These are phyloP conservation scores for Onychorhynchus coronatus DNA, from an alignment of 2,113 vertebrate genomes.

Conservation along the genomic window DNA sequence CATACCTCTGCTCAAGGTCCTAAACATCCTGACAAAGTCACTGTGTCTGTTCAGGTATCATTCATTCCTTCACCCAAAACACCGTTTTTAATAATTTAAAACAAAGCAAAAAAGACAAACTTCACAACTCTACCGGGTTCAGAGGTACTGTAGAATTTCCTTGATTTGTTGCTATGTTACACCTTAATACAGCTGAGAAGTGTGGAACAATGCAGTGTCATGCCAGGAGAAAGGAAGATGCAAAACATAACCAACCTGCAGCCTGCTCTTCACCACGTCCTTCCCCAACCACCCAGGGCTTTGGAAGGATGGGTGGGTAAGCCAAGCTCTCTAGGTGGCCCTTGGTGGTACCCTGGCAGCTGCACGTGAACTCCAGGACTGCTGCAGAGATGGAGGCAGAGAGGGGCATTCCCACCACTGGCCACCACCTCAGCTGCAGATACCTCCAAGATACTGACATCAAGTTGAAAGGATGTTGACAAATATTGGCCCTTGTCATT, in stretches of 20 bases:
- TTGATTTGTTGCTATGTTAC: accelerated
- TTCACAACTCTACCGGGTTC: not conserved
- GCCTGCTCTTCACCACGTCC: not conserved
- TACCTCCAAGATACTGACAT: not conserved
- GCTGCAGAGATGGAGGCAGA: not conserved
- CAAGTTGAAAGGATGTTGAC: not conserved
- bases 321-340: not conserved
- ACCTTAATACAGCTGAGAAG: not conserved
- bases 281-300: accelerated
- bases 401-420: not conserved
- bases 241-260: not conserved
- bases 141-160: not conserved
- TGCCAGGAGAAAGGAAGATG: not conserved
- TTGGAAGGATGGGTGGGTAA: not conserved
- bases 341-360: accelerated
- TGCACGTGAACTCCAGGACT: not conserved
- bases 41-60: not conserved
- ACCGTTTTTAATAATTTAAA: not conserved
- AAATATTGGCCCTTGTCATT: not conserved
- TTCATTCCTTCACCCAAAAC: not conserved
- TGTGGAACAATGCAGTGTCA: not conserved
- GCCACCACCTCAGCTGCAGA: accelerated
- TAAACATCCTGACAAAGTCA: not conserved
- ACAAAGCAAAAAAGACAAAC: not conserved
- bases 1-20: not conserved